Base-by-base conservation (phyloP, 2,888 invertebrate species). In the Eurytoma adleriae region DNA sequence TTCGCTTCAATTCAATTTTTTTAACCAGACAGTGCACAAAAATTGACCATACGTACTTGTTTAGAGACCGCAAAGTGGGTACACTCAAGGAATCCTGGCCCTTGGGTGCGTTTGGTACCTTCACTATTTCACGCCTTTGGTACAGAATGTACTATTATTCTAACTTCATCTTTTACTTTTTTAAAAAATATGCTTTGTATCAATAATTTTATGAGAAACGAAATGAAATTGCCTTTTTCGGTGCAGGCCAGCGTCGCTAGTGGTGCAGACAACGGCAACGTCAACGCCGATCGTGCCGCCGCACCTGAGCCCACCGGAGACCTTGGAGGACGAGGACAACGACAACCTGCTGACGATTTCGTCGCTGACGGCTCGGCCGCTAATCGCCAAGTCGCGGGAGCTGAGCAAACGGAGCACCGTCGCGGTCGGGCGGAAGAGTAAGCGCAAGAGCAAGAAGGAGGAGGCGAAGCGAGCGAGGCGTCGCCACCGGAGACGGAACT, bases 281-380 rank as follows among this genome's bases (percentile, higher is more conserved):
- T 90, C 91, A 75, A 90, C 89, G 3, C 90, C 91, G n/a, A 80
- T 89, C 64, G 88, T 92, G 24, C 89, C 92, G 85, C 88, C 88
- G 30, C 87, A 89, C 27, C 85, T 88, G 78, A 89, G 90, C 88
- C 91, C 92, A 86, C 89, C 92, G 84, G 91, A 91, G 56, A 89
- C 93, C 86, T 88, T 88, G 80, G 91, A 93, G 27, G 95, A 95
- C 86, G 93, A 93, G 88, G 95, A 95, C 87, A 95, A 95, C 87
- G 95, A 95, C 88, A 95, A 95, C 79, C 91, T 95, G 84, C 91
- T 95, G 89, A 95, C 95, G 24, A 93, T 95, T 69, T 95, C 95
- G 27, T 95, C 95, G 82, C 93, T 95, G 84, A 95, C 95, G 48
- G 95, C 95, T 20, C 92, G 95, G 52, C 95, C 95, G 52, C 91